Conservation (phyloP, 2,113 vertebrate genomes). For the Todiramphus saurophagus region DNA sequence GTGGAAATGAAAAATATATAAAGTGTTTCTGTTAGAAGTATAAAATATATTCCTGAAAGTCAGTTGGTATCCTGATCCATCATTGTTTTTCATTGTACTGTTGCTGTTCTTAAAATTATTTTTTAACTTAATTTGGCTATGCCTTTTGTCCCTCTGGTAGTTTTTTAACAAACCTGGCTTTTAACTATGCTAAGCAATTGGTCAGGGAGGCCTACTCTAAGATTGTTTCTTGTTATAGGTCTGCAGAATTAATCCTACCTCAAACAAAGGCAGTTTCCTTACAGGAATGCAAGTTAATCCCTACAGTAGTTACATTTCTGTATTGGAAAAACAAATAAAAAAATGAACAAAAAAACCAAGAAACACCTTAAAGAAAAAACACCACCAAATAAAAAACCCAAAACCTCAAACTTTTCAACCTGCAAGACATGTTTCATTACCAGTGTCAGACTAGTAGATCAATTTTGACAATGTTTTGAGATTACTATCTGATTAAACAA, state of each 20-base stretch:
- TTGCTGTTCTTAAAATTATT: background rate
- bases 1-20: background rate
- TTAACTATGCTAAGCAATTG: background rate
- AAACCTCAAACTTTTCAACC: background rate
- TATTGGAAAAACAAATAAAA: background rate
- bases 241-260: background rate
- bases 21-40: background rate
- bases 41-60: background rate
- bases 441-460: background rate
- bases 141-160: background rate
- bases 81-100: background rate
- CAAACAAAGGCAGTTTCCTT: background rate
- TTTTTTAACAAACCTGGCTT: background rate
- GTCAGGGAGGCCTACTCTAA: background rate
- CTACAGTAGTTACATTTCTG: background rate
- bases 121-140: background rate
- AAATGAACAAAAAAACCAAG: too few species aligned
- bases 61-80: background rate
- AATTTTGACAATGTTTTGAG: background rate
- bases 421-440: background rate
- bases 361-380: background rate
- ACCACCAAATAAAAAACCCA: too few species aligned
- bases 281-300: background rate
- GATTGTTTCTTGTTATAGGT: background rate
- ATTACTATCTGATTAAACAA: background rate